A percentile compares a stretch with the other conserved stretches of the same genome.
Evolutionary conservation across 37 sponge, comb jelly and placozoan genomes (phyloP).

Genomic region (Agelas oroides): DNA sequence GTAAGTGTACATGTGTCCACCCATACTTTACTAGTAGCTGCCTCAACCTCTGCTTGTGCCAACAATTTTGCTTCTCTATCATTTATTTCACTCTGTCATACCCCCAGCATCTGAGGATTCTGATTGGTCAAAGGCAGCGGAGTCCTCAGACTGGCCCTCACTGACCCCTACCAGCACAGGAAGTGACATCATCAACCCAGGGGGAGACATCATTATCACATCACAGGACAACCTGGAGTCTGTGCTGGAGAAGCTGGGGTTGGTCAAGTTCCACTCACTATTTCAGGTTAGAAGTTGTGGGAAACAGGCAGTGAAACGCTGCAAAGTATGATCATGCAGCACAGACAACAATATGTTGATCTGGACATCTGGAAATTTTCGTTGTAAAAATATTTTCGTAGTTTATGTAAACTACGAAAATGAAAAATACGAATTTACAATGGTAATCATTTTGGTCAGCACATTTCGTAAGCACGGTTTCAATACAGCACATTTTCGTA

Average conservation of each 20-base stretch:
- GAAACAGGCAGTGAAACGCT: background rate
- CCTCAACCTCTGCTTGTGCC: no score
- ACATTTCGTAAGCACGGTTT: no score
- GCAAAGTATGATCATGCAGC: background rate
- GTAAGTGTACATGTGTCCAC: slow-evolving; percentile 32
- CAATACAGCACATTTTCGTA: no score
- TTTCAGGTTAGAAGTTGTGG: slow-evolving; percentile 67
- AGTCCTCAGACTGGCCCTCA: slow-evolving; percentile 10
- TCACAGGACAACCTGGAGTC: slow-evolving; percentile 48
- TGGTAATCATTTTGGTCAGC: no score
- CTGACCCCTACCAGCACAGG: slow-evolving; percentile 11
- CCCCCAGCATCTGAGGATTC: slow-evolving; percentile 18
- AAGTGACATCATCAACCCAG: slow-evolving; percentile 12
- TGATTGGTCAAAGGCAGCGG: slow-evolving; percentile 55
- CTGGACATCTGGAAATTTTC: no score
- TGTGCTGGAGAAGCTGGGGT: slow-evolving; percentile 59
- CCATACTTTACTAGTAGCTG: no score
- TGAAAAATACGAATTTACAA: no score
- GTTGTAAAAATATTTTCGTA: no score
- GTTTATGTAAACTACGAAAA: no score
- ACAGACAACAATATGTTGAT: background rate
- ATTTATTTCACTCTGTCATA: no score
- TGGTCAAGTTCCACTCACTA: slow-evolving; percentile 57
- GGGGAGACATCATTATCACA: slow-evolving; percentile 17
- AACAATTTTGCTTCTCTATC: no score